Base-by-base conservation (phyloP, 2,797 vertebrate species). In the Bradypus variegatus region DNA sequence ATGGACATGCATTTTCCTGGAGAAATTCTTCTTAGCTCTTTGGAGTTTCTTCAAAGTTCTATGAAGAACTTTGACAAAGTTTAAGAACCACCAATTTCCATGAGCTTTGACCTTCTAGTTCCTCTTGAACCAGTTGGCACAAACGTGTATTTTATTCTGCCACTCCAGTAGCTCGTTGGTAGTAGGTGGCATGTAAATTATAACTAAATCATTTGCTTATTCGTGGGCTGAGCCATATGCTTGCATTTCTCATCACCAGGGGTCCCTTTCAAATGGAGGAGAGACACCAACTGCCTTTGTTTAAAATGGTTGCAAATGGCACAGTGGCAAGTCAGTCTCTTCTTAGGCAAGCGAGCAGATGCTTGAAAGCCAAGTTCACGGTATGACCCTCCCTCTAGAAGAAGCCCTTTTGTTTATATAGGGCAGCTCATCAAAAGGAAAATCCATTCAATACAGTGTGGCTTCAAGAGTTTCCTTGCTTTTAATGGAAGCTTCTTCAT, bases 401-500 rank as follows among this genome's bases (percentile, higher is more conserved):
- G 73, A 73, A 91, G 79, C 9, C 41, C 8, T 38, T 76, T 76
- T 23, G 38, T 38, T 50, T 81, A 84, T 12, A 10, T 12, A n/a
- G 45, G 41, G 79, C 67, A 84, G 70, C 60, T 41, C 78, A 38
- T 31, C 73, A 53, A 64, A 91, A 90, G 75, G 73, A 70, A 92
- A 87, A 82, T 33, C 88, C 87, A 18, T 75, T 79, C 38, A 41
- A 29, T 48, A 55, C 9, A 86, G 45, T 85, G 84, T 50, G 23
- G 14, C 67, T 88, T 70, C 85, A 48, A 88, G 89, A 85, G 69
- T 70, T 58, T 85, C 19, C 73, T 84, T 88, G 80, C 53, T 53
- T 89, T 89, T 41, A 64, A 72, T 85, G 84, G 88, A 91, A 89
- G 69, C 85, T 91, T 93, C 90, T 65, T 50, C 88, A 88, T 82